Evolutionary conservation across 92 coral and sea anemone species (phyloP).

Genomic region (Porites cylindrica): DNA sequence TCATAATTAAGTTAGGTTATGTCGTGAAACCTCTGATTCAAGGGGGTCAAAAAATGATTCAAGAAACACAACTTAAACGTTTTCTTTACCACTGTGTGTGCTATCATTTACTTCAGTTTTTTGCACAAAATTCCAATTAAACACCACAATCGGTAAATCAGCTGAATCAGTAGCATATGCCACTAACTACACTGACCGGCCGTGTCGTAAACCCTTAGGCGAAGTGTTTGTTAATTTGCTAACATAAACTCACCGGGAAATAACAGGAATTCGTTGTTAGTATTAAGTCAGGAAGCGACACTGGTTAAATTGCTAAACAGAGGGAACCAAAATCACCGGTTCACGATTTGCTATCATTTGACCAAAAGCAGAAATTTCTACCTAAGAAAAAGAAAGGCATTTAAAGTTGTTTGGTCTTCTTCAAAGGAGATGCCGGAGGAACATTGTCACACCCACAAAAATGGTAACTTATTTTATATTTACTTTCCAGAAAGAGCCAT

Average conservation of each 20-base stretch:
- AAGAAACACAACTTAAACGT: not conserved
- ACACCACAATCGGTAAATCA: not conserved
- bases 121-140: not conserved
- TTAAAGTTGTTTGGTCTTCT: conserved; percentile 5
- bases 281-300: no score
- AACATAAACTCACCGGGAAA: not conserved
- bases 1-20: not conserved
- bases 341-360: not conserved
- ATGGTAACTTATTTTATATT: not conserved
- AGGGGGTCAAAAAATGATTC: not conserved
- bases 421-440: not conserved
- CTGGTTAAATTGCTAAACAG: not conserved
- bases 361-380: not conserved
- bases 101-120: not conserved
- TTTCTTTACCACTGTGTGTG: not conserved
- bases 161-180: conserved; percentile 3
- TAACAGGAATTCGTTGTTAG: no score
- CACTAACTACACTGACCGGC: not conserved
- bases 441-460: not conserved
- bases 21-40: not conserved
- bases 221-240: not conserved
- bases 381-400: not conserved
- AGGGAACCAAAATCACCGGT: not conserved
- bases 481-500: not conserved
- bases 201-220: not conserved